phyloP scores from a whole-genome alignment of 2,113 vertebrate genomes.

The Ochotona curzoniae region DNA sequence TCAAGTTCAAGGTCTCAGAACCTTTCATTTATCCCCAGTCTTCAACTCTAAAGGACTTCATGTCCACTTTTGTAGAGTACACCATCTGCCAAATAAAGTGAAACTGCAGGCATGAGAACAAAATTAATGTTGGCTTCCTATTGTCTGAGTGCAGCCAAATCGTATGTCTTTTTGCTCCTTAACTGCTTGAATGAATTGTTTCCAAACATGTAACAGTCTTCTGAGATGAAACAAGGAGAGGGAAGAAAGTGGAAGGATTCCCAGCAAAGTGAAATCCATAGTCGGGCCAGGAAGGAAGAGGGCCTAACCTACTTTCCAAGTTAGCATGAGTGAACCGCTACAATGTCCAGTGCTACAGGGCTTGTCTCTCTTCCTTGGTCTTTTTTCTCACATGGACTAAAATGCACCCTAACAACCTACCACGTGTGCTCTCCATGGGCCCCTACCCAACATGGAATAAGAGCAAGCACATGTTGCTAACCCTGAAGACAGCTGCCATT shows the following conservation, averaged over 20 bases:
- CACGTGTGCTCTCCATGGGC: not conserved
- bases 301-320: not conserved
- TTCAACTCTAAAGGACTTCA: accelerated
- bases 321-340: not conserved
- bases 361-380: not conserved
- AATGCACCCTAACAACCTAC: not conserved
- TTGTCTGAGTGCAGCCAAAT: not conserved
- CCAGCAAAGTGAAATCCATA: not conserved
- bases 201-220: not conserved
- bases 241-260: not conserved
- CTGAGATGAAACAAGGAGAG: not conserved
- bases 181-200: slow-evolving; percentile 53
- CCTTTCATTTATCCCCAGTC: not conserved
- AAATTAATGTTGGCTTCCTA: not conserved
- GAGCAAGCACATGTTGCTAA: not conserved
- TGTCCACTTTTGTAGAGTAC: not conserved
- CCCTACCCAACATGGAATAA: not conserved
- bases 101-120: not conserved
- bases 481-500: not conserved
- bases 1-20: not conserved
- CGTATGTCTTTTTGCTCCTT: not conserved
- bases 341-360: not conserved
- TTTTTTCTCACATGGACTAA: not conserved
- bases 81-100: not conserved
- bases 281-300: slow-evolving; percentile 14